Conservation (phyloP, 2,888 invertebrate genomes). For the Gisinianus flammeolus region DNA sequence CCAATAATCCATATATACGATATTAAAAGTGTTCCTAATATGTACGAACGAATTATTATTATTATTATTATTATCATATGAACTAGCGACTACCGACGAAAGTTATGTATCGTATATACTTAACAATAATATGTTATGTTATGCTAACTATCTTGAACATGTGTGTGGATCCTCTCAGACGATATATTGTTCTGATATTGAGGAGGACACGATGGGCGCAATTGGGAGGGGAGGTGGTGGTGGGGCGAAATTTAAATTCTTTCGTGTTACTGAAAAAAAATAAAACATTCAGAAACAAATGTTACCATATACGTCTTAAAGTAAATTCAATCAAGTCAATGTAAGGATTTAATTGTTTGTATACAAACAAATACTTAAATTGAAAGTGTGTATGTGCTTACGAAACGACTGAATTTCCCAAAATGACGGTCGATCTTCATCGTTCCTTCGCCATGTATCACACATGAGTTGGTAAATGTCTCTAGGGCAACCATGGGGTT, state of each 20-base stretch:
- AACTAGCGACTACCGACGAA: not conserved
- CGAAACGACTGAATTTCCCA: slow-evolving; percentile 83
- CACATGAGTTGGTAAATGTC: slow-evolving; percentile 91
- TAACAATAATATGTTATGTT: not conserved
- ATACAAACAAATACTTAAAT: not conserved
- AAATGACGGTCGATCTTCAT: slow-evolving; percentile 81
- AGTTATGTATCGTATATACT: not conserved
- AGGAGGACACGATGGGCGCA: slow-evolving; percentile 40
- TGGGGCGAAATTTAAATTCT: slow-evolving; percentile 64
- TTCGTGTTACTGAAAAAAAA: slow-evolving; percentile 67
- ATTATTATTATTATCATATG: not conserved
- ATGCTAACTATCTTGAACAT: too few species aligned
- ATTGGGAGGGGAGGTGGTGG: slow-evolving; percentile 20
- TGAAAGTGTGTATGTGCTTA: not conserved
- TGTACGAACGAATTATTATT: not conserved
- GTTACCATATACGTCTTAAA: too few species aligned
- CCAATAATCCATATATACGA: not conserved
- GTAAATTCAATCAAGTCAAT: too few species aligned
- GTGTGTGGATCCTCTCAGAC: too few species aligned
- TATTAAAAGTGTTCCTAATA: not conserved
- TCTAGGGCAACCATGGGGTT: slow-evolving; percentile 78
- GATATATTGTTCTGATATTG: slow-evolving; percentile 48
- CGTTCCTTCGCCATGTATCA: slow-evolving; percentile 87
- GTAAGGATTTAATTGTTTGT: not conserved
- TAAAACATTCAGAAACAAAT: not conserved